These are phyloP conservation scores for Ethmia dodecea DNA, from an alignment of 2,888 invertebrate genomes.

Conservation along the genomic window DNA sequence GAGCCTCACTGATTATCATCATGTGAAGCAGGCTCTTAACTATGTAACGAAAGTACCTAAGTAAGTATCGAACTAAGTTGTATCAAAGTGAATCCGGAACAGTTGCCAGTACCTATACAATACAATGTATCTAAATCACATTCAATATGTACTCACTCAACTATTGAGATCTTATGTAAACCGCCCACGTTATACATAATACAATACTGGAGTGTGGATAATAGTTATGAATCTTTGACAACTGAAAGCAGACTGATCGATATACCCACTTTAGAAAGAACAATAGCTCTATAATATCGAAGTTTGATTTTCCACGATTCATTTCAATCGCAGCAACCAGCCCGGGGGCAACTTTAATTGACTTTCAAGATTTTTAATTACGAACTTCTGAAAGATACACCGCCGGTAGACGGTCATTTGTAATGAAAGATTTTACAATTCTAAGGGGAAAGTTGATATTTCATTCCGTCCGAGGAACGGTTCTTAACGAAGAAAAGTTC, in stretches of 20 bases:
- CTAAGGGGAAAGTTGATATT: slow-evolving; percentile 40
- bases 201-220: no score
- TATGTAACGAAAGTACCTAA: no score
- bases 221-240: neutral
- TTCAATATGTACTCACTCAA: no score
- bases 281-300: slow-evolving; percentile 29
- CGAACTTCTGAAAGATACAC: slow-evolving; percentile 52
- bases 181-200: no score
- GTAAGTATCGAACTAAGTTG: no score
- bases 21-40: no score
- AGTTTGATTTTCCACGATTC: slow-evolving; percentile 51
- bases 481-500: slow-evolving; percentile 36
- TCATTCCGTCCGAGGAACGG: slow-evolving; percentile 31
- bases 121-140: no score
- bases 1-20: no score
- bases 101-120: no score
- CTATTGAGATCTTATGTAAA: no score
- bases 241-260: slow-evolving; percentile 9
- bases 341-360: slow-evolving; percentile 58
- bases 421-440: slow-evolving; percentile 45
- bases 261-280: slow-evolving; percentile 13
- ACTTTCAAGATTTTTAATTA: slow-evolving; percentile 73
- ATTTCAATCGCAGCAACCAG: slow-evolving; percentile 35
- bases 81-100: no score
- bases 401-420: slow-evolving; percentile 24